These are phyloP conservation scores for Urocolius indicus DNA, from an alignment of 2,113 vertebrate species.

Conservation along the genomic window DNA sequence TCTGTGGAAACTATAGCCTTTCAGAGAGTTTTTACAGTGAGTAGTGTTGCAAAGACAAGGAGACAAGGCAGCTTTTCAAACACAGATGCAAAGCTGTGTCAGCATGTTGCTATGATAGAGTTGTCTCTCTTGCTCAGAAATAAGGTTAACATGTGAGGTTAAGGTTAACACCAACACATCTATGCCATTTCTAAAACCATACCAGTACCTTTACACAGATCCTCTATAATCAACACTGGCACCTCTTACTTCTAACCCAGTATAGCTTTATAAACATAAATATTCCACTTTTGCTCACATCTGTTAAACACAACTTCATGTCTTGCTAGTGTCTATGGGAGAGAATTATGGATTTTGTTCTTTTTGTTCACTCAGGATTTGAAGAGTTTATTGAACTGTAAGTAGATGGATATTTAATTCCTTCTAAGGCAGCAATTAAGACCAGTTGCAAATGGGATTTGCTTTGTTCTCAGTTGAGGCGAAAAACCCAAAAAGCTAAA, in stretches of 20 bases:
- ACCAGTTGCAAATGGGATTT: conserved; percentile 14
- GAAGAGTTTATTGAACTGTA: background rate
- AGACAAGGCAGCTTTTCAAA: background rate
- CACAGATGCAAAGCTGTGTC: background rate
- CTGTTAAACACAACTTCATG: background rate
- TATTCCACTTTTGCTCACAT: background rate
- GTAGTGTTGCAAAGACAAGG: background rate
- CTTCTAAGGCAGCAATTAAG: conserved; percentile 1
- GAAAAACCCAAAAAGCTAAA: background rate
- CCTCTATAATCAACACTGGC: background rate
- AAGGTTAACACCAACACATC: background rate
- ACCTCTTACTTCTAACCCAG: background rate
- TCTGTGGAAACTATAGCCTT: background rate
- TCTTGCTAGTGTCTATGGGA: background rate
- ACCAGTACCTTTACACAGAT: background rate
- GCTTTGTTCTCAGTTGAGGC: background rate
- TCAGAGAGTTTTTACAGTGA: background rate
- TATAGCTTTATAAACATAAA: background rate
- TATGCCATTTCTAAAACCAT: background rate
- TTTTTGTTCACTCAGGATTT: background rate
- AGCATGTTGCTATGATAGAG: background rate
- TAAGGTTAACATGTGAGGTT: background rate
- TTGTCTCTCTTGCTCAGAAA: background rate
- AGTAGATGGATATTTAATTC: conserved; percentile 15
- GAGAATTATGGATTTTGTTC: background rate